These are phyloP conservation scores for Sitophilus oryzae DNA, from an alignment of 1,140 invertebrate species.

Conservation along the genomic window DNA sequence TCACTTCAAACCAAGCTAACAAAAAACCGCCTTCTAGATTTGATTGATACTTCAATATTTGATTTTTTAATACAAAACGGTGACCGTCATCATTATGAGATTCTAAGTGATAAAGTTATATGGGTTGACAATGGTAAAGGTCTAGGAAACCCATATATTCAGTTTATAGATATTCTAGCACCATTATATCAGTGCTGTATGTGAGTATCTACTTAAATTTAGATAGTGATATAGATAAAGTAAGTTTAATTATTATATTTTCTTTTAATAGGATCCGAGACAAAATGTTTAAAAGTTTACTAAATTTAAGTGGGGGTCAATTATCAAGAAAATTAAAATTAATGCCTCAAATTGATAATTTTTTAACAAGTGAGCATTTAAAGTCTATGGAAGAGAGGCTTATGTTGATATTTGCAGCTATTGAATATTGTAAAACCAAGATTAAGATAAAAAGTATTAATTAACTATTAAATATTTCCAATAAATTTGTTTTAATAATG, in stretches of 20 bases:
- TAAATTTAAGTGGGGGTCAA: slow-evolving; percentile 59
- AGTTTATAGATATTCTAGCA: slow-evolving; percentile 81
- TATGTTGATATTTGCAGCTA: slow-evolving; percentile 62
- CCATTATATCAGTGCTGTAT: slow-evolving; percentile 87
- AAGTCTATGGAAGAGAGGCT: slow-evolving; percentile 74
- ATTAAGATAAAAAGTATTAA: too few species aligned
- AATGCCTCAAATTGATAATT: slow-evolving; percentile 51
- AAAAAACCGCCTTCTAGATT: slow-evolving; percentile 66
- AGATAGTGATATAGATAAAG: slow-evolving; percentile 1
- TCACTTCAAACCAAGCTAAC: slow-evolving; percentile 49
- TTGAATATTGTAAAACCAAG: slow-evolving; percentile 70
- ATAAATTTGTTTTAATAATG: too few species aligned
- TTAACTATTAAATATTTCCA: too few species aligned
- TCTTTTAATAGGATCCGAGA: slow-evolving; percentile 56
- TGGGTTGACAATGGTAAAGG: slow-evolving; percentile 94
- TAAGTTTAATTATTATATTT: slow-evolving; percentile 14
- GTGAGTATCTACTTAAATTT: slow-evolving; percentile 52
- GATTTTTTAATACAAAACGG: slow-evolving; percentile 94
- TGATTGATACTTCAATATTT: slow-evolving; percentile 83
- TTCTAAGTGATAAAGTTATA: slow-evolving; percentile 68
- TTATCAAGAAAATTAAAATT: slow-evolving; percentile 52
- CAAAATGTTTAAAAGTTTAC: slow-evolving; percentile 63
- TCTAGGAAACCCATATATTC: slow-evolving; percentile 75
- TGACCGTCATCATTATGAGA: slow-evolving; percentile 88
- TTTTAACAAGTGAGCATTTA: slow-evolving; percentile 69